These are phyloP conservation scores for Mesoclemmys tuberculata DNA, from an alignment of 2,113 vertebrate genomes.

Conservation along the genomic window DNA sequence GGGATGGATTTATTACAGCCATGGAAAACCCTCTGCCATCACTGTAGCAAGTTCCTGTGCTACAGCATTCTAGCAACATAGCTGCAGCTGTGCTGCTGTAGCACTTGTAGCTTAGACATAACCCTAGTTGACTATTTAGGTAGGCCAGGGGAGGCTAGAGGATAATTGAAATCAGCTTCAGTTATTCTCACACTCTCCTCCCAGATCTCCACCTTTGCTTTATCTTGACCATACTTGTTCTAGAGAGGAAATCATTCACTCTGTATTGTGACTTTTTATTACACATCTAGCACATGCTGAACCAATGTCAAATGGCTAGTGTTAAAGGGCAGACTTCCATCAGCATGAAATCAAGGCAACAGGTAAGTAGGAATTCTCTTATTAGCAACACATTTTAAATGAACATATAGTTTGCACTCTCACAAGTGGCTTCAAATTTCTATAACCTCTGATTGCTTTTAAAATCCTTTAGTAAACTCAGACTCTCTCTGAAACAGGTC, in stretches of 20 bases:
- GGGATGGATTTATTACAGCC: no score
- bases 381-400: neutral
- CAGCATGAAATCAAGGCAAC: neutral
- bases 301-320: neutral
- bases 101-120: no score
- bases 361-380: neutral
- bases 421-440: neutral
- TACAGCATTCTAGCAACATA: no score
- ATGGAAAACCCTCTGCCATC: no score
- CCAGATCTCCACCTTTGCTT: neutral
- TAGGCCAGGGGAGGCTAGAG: neutral
- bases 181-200: accelerated
- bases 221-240: neutral
- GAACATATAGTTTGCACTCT: neutral
- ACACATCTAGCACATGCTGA: neutral
- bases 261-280: neutral
- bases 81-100: no score
- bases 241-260: neutral
- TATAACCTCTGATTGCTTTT: neutral
- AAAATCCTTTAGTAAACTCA: neutral
- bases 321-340: neutral
- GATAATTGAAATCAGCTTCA: neutral
- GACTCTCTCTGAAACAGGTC: neutral
- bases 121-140: neutral
- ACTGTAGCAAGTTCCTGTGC: no score